phyloP scores from a whole-genome alignment of 2,797 vertebrate genomes.

The Numenius phaeopus region DNA sequence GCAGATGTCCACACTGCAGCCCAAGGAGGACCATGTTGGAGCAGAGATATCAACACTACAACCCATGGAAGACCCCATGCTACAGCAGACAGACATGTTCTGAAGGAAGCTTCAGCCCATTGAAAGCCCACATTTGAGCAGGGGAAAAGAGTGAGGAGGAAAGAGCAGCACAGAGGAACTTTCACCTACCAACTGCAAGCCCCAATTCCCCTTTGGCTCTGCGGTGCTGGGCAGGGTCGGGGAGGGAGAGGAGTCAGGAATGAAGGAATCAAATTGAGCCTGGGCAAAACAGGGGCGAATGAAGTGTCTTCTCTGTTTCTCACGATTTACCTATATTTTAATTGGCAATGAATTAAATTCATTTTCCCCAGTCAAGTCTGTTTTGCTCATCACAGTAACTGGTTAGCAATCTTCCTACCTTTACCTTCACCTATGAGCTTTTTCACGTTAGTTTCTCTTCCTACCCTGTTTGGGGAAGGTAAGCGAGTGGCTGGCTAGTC shows the following conservation, averaged over 20 bases:
- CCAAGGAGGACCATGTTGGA: background rate
- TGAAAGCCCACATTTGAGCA: background rate
- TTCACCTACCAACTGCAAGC: background rate
- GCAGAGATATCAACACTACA: background rate
- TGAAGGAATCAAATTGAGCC: background rate
- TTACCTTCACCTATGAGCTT: background rate
- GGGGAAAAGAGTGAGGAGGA: background rate
- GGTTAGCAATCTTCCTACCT: background rate
- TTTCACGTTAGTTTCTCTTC: background rate
- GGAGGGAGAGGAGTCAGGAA: background rate
- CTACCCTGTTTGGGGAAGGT: background rate
- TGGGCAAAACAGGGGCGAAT: background rate
- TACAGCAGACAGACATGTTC: background rate
- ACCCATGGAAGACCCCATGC: accelerated
- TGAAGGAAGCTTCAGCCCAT: background rate
- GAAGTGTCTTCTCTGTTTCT: background rate
- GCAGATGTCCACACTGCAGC: background rate
- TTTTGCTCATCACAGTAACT: accelerated
- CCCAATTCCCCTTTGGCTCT: background rate
- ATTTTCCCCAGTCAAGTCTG: too few species aligned
- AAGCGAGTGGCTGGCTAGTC: background rate
- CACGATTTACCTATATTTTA: background rate
- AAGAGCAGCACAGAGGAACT: accelerated
- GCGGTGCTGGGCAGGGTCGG: background rate
- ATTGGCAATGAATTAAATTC: background rate